phyloP scores from a whole-genome alignment of 2,113 vertebrate genomes.

The Heterochromis multidens region DNA sequence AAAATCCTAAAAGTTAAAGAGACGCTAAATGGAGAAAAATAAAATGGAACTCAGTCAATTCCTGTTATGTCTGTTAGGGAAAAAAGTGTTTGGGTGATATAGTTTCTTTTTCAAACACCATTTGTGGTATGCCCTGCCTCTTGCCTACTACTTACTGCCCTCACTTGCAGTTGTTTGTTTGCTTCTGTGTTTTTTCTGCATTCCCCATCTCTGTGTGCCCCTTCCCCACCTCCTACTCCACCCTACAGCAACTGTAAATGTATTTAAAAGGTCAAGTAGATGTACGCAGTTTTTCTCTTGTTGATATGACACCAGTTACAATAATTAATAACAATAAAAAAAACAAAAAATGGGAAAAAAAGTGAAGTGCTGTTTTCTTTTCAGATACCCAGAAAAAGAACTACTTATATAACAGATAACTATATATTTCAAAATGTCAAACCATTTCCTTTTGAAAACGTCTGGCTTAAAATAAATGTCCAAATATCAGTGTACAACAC shows the following conservation, averaged over 20 bases:
- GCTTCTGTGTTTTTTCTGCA: conserved; percentile 79
- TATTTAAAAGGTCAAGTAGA: conserved; percentile 93
- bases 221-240: conserved; percentile 77
- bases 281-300: conserved; percentile 95
- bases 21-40: conserved; percentile 42
- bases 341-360: conserved; percentile 71
- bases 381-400: background rate
- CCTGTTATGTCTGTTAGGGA: conserved; percentile 84
- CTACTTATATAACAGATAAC: background rate
- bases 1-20: conserved; percentile 48
- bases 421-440: background rate
- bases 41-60: conserved; percentile 59
- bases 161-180: conserved; percentile 78
- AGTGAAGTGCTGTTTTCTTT: conserved; percentile 43
- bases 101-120: conserved; percentile 84
- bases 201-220: conserved; percentile 86
- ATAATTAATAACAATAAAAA: conserved; percentile 78
- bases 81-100: conserved; percentile 86
- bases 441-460: background rate
- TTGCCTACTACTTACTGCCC: conserved; percentile 77
- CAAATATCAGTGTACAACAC: background rate
- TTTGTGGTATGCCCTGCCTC: conserved; percentile 84
- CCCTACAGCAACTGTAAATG: conserved; percentile 87
- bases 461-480: background rate
- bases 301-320: conserved; percentile 83